A percentile compares a stretch with the other conserved stretches of the same genome.
These are phyloP conservation scores for Chloromyia formosa DNA, from an alignment of 2,888 invertebrate genomes.

Conservation along the genomic window DNA sequence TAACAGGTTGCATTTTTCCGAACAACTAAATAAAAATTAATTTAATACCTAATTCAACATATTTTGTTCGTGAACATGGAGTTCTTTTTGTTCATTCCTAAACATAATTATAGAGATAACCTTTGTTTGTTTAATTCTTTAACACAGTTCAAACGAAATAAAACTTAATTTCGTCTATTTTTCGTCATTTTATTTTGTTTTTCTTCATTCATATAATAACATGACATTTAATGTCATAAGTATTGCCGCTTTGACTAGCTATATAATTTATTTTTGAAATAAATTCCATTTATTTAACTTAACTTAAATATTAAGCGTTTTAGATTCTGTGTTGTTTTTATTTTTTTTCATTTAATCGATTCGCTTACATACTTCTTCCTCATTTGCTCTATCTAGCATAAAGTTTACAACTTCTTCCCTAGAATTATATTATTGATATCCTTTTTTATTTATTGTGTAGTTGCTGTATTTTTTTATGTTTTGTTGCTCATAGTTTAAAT, in stretches of 20 bases:
- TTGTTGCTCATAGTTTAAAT: slow-evolving; percentile 22
- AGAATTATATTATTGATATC: slow-evolving; percentile 23
- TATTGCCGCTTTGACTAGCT: slow-evolving; percentile 35
- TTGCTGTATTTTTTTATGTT: slow-evolving; percentile 22
- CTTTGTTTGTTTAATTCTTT: no score
- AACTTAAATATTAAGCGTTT: slow-evolving; percentile 46
- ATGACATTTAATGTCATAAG: slow-evolving; percentile 41
- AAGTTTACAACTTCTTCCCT: slow-evolving; percentile 26
- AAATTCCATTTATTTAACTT: slow-evolving; percentile 34
- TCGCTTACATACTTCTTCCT: not conserved
- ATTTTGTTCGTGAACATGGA: no score
- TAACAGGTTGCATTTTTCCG: not conserved
- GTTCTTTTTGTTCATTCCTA: no score
- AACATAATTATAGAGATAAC: no score
- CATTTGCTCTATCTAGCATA: not conserved
- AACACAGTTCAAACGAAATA: not conserved
- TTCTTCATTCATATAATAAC: slow-evolving; percentile 1
- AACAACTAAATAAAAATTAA: not conserved
- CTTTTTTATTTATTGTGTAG: slow-evolving; percentile 18
- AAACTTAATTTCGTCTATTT: no score
- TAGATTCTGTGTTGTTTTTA: slow-evolving; percentile 31
- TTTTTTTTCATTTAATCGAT: slow-evolving; percentile 4
- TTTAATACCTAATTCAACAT: no score
- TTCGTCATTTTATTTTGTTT: slow-evolving; percentile 2
- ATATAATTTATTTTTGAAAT: slow-evolving; percentile 44